Evolutionary conservation across 2,113 vertebrate species (phyloP), one percentile per base, ranked within the genome.

Genomic region (Vidua macroura): DNA sequence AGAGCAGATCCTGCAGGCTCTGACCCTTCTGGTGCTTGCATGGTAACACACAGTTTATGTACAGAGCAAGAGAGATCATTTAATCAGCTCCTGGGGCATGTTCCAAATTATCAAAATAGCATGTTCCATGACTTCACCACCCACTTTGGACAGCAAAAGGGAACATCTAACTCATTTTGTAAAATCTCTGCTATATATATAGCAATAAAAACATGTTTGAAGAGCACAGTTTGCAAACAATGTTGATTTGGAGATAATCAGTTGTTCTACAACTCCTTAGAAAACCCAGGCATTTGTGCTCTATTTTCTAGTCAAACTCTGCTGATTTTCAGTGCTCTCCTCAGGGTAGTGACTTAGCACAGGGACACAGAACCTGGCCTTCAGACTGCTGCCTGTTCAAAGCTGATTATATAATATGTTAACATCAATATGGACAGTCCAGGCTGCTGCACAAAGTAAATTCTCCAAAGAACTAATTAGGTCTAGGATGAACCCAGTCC

Each of bases 11-110:
- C 41, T 80, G 67, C 69, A 76, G 67, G 41, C 41, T 48, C 60
- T 51, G 60, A 14, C 46, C 15, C 28, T 75, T 59, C 25, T 18
- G 39, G 6, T 58, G 15, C 20, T 62, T 44, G 58, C 18, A 5
- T 16, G 23, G 67, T 68, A 88, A 82, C 0, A 0, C 22, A 19
- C 8, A 31, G 16, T 59, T 75, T 53, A 23, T 1, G 1, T 8
- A 13, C 46, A 52, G 39, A 75, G 67, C 13, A 35, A 67, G 46
- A 74, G 37, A 56, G 31, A 84, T 49, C 59, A 55, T 60, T 67
- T 39, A 23, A 74, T 91, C 48, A 63, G 3, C 67, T 66, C 70
- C 90, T 43, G 83, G 67, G 76, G 39, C 62, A 19, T 27, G 35
- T 74, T 90, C 88, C 80, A 69, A 21, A 76, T 51, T 52, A 72